Conservation (phyloP, 2,888 invertebrate genomes). For the Mesorhabditis spiculigera region DNA sequence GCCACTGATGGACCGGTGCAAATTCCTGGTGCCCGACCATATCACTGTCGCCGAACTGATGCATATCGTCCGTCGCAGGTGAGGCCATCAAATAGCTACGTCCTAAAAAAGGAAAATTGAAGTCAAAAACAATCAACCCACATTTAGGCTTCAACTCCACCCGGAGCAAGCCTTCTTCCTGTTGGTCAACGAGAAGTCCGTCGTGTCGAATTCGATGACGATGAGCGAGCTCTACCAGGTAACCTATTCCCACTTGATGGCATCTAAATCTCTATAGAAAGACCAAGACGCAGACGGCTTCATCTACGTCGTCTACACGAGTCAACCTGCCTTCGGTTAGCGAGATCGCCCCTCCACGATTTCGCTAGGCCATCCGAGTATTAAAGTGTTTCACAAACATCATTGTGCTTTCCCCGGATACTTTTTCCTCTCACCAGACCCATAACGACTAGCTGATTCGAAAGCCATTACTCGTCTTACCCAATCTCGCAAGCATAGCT, state of each 20-base stretch:
- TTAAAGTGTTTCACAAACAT: background rate
- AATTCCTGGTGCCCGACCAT: constrained; percentile 67
- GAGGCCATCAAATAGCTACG: background rate
- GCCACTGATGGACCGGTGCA: constrained; percentile 65
- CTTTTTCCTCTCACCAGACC: background rate
- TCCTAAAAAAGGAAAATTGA: background rate
- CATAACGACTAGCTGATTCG: background rate
- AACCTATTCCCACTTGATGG: background rate
- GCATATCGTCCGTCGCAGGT: constrained; percentile 63
- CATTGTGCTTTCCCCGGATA: background rate
- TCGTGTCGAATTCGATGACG: constrained; percentile 58
- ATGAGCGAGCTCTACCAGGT: constrained; percentile 57
- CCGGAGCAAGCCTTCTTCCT: constrained; percentile 64
- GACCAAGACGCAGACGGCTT: constrained; percentile 65
- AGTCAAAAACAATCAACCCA: background rate
- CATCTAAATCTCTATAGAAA: constrained; percentile 43
- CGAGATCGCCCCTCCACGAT: background rate
- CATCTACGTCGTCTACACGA: constrained; percentile 66
- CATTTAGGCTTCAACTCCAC: constrained; percentile 62
- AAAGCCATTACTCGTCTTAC: background rate
- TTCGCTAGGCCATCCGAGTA: no score
- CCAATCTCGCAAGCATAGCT: background rate
- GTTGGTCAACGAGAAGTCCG: constrained; percentile 63
- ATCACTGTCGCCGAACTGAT: constrained; percentile 66
- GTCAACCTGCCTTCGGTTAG: constrained; percentile 65